These are phyloP conservation scores for Xenopus borealis DNA, from an alignment of 2,113 vertebrate species.

Conservation along the genomic window DNA sequence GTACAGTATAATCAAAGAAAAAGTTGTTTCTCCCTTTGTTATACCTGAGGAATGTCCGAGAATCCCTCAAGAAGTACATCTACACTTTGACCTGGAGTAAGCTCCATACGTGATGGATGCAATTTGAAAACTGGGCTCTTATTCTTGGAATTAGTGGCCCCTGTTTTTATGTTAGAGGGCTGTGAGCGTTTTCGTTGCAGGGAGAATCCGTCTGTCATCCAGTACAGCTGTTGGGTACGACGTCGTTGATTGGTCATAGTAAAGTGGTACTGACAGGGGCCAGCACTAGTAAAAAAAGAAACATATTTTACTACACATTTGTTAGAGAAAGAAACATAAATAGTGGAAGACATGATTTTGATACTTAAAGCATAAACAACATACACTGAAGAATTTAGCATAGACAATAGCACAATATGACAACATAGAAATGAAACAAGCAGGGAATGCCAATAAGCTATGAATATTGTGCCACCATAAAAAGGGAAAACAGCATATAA, in stretches of 20 bases:
- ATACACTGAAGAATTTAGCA: too few species aligned
- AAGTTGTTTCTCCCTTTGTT: too few species aligned
- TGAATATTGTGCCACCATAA: too few species aligned
- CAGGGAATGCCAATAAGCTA: too few species aligned
- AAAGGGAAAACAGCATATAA: too few species aligned
- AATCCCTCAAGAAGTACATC: constrained; percentile 71
- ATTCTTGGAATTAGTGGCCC: not conserved
- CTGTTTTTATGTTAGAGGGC: constrained; percentile 6
- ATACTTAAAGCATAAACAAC: too few species aligned
- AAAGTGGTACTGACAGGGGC: constrained; percentile 66
- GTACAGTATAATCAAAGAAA: too few species aligned
- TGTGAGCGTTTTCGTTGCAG: constrained; percentile 25
- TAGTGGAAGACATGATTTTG: too few species aligned
- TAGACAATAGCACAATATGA: too few species aligned
- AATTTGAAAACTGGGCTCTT: constrained; percentile 65
- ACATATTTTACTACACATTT: not conserved
- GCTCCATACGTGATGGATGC: constrained; percentile 61
- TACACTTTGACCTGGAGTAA: constrained; percentile 67
- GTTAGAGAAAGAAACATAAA: not conserved
- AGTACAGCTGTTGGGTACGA: constrained; percentile 69
- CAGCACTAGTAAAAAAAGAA: not conserved
- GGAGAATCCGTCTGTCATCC: constrained; percentile 63
- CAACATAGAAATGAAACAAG: too few species aligned
- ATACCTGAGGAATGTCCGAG: constrained; percentile 69
- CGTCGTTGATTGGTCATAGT: constrained; percentile 75